A percentile compares a stretch with the other conserved stretches of the same genome.
Evolutionary conservation across 2,888 invertebrate species (phyloP).

Genomic region (Odontomyia ornata): DNA sequence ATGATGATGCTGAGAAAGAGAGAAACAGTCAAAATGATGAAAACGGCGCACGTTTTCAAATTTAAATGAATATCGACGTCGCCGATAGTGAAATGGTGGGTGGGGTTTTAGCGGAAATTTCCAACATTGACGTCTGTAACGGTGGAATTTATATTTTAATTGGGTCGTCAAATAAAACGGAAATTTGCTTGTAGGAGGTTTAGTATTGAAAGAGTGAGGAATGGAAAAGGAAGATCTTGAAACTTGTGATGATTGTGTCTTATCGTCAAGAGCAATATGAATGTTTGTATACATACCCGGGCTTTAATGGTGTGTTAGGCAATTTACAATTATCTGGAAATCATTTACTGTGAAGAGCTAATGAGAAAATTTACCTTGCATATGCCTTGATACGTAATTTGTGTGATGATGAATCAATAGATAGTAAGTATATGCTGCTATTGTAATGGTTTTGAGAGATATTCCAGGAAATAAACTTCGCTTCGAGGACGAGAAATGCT

Average conservation of each 20-base stretch:
- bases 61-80: slow-evolving; percentile 24
- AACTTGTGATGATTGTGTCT: too few species aligned
- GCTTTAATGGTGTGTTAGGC: not conserved
- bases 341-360: not conserved
- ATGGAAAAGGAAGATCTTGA: not conserved
- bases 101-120: slow-evolving; percentile 14
- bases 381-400: not conserved
- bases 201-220: not conserved
- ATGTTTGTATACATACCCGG: not conserved
- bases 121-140: not conserved
- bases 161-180: slow-evolving; percentile 37
- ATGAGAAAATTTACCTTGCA: not conserved
- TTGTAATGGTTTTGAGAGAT: too few species aligned
- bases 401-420: too few species aligned
- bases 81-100: not conserved
- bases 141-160: slow-evolving; percentile 36
- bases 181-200: slow-evolving; percentile 11
- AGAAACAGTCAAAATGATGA: too few species aligned
- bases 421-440: too few species aligned
- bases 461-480: too few species aligned
- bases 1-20: too few species aligned
- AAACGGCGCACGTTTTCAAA: not conserved
- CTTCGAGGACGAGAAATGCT: too few species aligned
- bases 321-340: not conserved
- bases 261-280: not conserved